Conservation (phyloP, 2,888 invertebrate species). For the Melieria crassipennis region DNA sequence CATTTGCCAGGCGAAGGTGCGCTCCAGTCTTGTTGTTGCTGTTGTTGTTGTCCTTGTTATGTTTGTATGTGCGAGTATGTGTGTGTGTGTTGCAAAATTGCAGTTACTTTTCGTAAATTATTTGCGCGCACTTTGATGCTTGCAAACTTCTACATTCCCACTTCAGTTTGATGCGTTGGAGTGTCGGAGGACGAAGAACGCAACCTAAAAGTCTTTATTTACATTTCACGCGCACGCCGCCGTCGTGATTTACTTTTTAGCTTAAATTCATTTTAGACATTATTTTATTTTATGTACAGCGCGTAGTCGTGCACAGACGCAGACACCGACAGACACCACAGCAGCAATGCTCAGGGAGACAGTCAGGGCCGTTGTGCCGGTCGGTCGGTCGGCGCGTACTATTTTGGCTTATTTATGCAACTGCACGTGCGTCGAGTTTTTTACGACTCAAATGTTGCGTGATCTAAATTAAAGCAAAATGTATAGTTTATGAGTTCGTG, state of each 20-base stretch:
- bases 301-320: slow-evolving; percentile 15
- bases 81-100: background rate
- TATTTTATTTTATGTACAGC: slow-evolving; percentile 50
- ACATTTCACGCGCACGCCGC: slow-evolving; percentile 58
- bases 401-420: slow-evolving; percentile 33
- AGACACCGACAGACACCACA: slow-evolving; percentile 7
- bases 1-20: no score
- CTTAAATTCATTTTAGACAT: slow-evolving; percentile 64
- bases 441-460: slow-evolving; percentile 48
- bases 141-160: slow-evolving; percentile 13
- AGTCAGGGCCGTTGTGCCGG: background rate
- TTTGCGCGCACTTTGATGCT: slow-evolving; percentile 23
- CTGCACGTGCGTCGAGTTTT: slow-evolving; percentile 41
- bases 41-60: background rate
- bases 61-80: background rate
- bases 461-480: slow-evolving; percentile 58
- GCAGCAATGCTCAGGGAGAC: background rate
- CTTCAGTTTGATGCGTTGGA: background rate
- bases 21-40: no score
- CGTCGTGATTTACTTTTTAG: slow-evolving; percentile 62
- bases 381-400: background rate
- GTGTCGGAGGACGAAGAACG: no score
- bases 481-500: slow-evolving; percentile 58
- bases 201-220: slow-evolving; percentile 48
- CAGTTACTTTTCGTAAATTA: slow-evolving; percentile 27